Base-by-base conservation (phyloP, 1,140 invertebrate genomes). In the Schlechtendalia chinensis region DNA sequence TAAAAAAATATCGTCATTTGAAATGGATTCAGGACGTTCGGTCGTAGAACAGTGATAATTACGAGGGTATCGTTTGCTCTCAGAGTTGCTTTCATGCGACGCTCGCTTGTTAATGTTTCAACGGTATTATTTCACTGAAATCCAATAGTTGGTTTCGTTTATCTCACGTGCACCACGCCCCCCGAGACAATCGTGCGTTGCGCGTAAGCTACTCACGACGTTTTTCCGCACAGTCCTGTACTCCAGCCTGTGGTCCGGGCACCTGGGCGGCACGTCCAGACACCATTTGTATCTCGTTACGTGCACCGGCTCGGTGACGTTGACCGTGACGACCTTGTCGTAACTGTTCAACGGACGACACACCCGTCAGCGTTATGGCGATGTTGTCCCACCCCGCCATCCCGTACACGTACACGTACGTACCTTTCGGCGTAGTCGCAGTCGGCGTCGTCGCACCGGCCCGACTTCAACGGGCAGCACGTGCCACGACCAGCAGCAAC, bases 261-360 rank as follows among this genome's bases (percentile, higher is more conserved):
- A 79, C 27, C 74, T 61, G 5, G 74, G 74, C 16, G 74, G 74
- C 16, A 79, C 27, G 12, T 79, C 58, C 8, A 79, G 17, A 22
- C 74, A 79, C 74, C 74, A 79, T 50, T 47, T 27, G 16, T 79
- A 59, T 16, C 29, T 61, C 0, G 22, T 59, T 17, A 79, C 22
- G 10, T 19, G 16, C 32, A 59, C 54, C 5, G 74, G 74, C n/a
- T 79, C 54, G 0, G 59, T 24, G 17, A 47, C 32, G 22, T 22
- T 79, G 3, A 79, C 56, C 10, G 74, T 50, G 32, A 61, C 17
- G 6, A 79, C 1, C 12, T 61, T n/a, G 5, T 79, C 39, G 22
- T 79, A 79, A 47, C 74, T 79, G 47, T 47, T 17, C 6, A 72
- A 53, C 24, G n/a, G 8, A 39, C 32, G 32, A 53, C 1, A 11